Base-by-base conservation (phyloP, 2,888 invertebrate species). In the Ormyrus rosae region DNA sequence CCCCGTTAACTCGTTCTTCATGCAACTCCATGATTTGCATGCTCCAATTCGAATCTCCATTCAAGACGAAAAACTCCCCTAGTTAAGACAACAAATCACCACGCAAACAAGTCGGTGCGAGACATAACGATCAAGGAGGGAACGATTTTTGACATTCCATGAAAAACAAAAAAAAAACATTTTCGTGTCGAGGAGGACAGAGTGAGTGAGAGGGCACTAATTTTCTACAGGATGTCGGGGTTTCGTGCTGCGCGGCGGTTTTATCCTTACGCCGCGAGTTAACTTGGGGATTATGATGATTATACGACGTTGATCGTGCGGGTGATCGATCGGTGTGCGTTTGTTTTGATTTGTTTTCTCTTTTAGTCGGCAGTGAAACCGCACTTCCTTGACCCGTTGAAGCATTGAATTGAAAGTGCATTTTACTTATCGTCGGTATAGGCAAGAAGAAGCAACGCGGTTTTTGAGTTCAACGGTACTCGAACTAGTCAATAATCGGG, bases 341-440 rank as follows among this genome's bases (percentile, higher is more conserved):
- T 69, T 50, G 19, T 56, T 64, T 72, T 60, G 3, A 65, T 56
- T 76, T 67, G 55, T 53, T 56, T 51, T 34, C 34, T 34, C 34
- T 34, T 34, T 65, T 60, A 6, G 13, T 71, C 45, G 34, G 13
- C 53, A 80, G 48, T 45, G 50, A 61, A 71, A 76, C n/a, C 61
- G 63, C 76, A 72, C 68, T 80, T 68, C 58, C 61, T 55, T 45
- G 13, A 68, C 64, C 67, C 81, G 69, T 73, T 73, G 81, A 81
- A 81, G 77, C 81, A 81, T 73, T 63, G 3, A 51, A 64, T 34
- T 65, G 34, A 61, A 34, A 34, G n/a, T 50, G 34, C 11, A 11
- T 8, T n/a, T 51, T 13, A 34, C 13, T 5, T 67, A 9, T 19
- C 8, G n/a, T 67, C 50, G 11, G 19, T 51, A 50, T 68, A 55